phyloP scores from a whole-genome alignment of 2,113 vertebrate species.

The Ceyx melanurus region DNA sequence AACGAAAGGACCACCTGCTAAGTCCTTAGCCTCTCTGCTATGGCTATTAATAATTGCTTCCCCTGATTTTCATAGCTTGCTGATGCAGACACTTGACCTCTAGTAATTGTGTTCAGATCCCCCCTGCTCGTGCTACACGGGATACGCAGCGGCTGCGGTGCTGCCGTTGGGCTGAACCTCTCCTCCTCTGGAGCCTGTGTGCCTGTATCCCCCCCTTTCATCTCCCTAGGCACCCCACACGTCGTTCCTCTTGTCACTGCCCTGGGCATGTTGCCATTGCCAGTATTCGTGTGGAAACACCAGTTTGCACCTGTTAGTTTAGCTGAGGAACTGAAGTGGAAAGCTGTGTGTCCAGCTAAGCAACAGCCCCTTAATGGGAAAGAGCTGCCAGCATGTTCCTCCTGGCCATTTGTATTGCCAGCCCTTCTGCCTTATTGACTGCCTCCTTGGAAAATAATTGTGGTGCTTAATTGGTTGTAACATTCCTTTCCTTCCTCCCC shows the following conservation, averaged over 20 bases:
- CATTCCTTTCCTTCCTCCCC: background rate
- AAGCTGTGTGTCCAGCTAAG: background rate
- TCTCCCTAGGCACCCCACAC: rapidly evolving
- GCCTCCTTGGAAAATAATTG: conserved; percentile 22
- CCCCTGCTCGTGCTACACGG: conserved; percentile 7
- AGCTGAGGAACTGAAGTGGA: background rate
- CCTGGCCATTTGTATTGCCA: background rate
- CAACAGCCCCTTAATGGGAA: conserved; percentile 1
- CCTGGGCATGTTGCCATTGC: conserved; percentile 3
- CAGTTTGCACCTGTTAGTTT: conserved; percentile 33
- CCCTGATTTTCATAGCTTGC: conserved; percentile 18
- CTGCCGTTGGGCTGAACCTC: background rate
- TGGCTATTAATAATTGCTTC: conserved; percentile 45
- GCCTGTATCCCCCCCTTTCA: background rate
- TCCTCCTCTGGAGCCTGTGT: background rate
- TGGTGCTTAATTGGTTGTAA: conserved; percentile 3
- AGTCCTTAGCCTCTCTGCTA: background rate
- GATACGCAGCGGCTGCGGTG: background rate
- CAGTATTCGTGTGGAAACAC: background rate
- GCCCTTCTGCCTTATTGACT: background rate
- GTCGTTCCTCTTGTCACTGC: rapidly evolving
- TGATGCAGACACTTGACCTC: background rate
- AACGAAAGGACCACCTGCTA: conserved; percentile 18
- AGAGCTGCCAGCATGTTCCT: background rate
- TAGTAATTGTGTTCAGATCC: background rate